phyloP scores from a whole-genome alignment of 2,797 vertebrate species.

The Gallinago nigripennis region DNA sequence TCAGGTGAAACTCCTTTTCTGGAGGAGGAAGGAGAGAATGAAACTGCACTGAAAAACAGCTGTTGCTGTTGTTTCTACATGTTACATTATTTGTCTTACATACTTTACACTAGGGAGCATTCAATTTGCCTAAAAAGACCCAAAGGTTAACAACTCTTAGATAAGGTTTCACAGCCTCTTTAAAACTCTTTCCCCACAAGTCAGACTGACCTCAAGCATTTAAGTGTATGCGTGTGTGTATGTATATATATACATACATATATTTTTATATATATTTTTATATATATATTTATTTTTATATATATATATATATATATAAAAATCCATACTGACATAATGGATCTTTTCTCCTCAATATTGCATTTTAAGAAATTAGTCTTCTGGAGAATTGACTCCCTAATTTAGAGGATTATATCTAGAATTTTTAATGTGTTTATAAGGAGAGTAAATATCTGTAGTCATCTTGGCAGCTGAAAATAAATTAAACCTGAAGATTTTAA shows the following conservation, averaged over 20 bases:
- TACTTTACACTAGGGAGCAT: not conserved
- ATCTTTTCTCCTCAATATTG: not conserved
- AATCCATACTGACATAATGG: not conserved
- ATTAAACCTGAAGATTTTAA: not conserved
- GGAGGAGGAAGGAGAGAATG: not conserved
- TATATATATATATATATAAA: not conserved
- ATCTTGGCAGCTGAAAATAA: not conserved
- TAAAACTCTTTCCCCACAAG: not conserved
- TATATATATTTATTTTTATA: too few relatives aligned
- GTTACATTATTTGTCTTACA: not conserved
- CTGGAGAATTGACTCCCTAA: not conserved
- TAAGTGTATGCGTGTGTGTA: not conserved
- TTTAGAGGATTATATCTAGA: not conserved
- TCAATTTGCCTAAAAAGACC: not conserved
- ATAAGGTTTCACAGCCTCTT: not conserved
- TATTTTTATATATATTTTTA: too few relatives aligned
- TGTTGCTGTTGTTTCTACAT: not conserved
- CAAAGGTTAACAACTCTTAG: not conserved
- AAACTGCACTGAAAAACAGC: not conserved
- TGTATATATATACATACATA: fast-evolving
- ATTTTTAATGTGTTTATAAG: not conserved
- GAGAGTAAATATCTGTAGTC: not conserved
- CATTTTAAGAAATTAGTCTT: not conserved
- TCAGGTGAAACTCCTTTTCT: not conserved
- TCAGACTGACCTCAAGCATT: not conserved